Base-by-base conservation (phyloP, 2,797 vertebrate genomes). In the Cryptoblepharus egeriae region DNA sequence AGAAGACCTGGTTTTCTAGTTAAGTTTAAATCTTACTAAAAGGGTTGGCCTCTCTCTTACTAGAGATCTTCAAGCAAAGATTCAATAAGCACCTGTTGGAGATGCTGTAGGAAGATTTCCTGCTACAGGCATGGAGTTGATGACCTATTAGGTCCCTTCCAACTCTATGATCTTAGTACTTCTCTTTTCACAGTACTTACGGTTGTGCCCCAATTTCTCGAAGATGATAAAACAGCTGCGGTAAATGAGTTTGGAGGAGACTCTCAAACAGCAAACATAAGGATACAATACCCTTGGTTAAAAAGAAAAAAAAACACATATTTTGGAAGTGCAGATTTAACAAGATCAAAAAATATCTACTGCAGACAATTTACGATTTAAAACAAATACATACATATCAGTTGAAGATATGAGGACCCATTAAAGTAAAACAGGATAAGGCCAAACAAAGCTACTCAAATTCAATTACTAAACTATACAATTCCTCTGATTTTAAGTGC, bases 151-250 rank as follows among this genome's bases (percentile, higher is more conserved):
- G n/a, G n/a, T n/a, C n/a, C n/a, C n/a, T n/a, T n/a, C n/a, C n/a
- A n/a, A n/a, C n/a, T n/a, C n/a, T n/a, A n/a, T 8, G 37, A 75
- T n/a, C 79, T 37, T 42, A 86, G 30, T 18, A 49, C 24, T 4
- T 77, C 30, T 60, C 32, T 85, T 67, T 37, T 18, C 32, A 52
- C 49, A 73, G 3, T 15, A 97, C 99, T 97, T 94, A 99, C 99
- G 99, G 98, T 93, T 99, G 99, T 22, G 98, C 98, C 64, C 96
- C 97, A 3, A 99, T 98, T 95, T 98, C 97, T 83, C 97, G 94
- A 3, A 99, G 97, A 92, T 99, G 99, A 93, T 97, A 98, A 88
- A 99, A 99, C 79, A 99, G 98, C 90, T 99, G 99, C 20, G 99
- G 98, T 81, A 99, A 97, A 87, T 99, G 97, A 0, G 96, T 96